Conservation (phyloP, 2,888 invertebrate genomes). For the Dicyrtomina minuta region DNA sequence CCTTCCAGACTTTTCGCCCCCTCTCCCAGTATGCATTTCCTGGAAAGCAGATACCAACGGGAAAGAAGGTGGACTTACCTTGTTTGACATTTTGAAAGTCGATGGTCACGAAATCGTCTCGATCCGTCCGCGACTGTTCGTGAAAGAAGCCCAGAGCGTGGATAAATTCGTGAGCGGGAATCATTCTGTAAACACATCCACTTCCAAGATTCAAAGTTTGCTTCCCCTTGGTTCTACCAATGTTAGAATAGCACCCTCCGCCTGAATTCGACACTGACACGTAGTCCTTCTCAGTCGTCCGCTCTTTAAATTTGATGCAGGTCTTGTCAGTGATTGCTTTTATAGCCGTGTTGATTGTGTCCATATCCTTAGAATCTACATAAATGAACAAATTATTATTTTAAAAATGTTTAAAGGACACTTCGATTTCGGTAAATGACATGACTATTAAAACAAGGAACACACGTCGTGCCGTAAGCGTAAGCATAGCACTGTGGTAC, state of each 20-base stretch:
- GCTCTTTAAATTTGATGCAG: not conserved
- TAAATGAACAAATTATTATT: no score
- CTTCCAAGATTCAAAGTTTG: not conserved
- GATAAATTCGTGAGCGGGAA: not conserved
- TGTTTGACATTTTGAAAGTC: not conserved
- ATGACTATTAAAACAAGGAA: no score
- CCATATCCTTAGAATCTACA: no score
- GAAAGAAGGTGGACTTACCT: no score
- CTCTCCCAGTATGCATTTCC: no score
- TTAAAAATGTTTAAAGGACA: no score
- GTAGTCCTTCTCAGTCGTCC: not conserved
- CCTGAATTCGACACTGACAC: not conserved
- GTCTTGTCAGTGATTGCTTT: not conserved
- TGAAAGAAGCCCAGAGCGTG: not conserved
- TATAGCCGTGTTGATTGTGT: not conserved
- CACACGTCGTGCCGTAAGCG: no score
- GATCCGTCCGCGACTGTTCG: no score
- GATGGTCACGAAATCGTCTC: not conserved
- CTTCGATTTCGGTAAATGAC: no score
- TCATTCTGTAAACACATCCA: not conserved
- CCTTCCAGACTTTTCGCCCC: no score
- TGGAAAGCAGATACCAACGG: no score
- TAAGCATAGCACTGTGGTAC: no score
- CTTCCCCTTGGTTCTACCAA: not conserved
- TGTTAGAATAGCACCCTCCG: not conserved